Percentiles rank a stretch among this genome's conserved stretches.
phyloP scores from a whole-genome alignment of 2,888 invertebrate genomes.

The Embidobia sp. region DNA sequence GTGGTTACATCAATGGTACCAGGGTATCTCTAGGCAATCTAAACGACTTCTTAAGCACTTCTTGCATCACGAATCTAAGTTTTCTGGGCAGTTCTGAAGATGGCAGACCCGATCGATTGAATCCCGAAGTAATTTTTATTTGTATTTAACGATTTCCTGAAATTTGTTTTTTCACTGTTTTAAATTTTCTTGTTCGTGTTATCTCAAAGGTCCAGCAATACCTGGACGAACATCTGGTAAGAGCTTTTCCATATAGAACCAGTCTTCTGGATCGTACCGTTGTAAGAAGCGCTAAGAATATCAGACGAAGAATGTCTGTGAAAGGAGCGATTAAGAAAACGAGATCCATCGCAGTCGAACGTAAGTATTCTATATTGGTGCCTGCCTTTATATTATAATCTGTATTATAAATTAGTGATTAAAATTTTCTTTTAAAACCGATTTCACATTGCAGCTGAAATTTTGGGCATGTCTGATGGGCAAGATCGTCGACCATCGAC shows the following conservation, averaged over 20 bases:
- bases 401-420: background rate
- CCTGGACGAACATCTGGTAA: constrained; percentile 91
- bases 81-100: constrained; percentile 97
- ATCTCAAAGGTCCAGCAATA: constrained; percentile 94
- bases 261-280: constrained; percentile 85
- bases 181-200: too few relatives aligned
- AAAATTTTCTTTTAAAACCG: too few relatives aligned
- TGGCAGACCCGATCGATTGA: constrained; percentile 89
- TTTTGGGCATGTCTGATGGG: constrained; percentile 89
- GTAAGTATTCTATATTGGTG: constrained; percentile 82
- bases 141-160: too few relatives aligned
- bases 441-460: constrained; percentile 84
- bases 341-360: constrained; percentile 94
- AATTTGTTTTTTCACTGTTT: too few relatives aligned
- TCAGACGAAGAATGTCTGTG: constrained; percentile 91
- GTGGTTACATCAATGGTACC: constrained; percentile 99
- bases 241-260: constrained; percentile 89
- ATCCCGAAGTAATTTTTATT: constrained; percentile 76
- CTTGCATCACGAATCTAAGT: constrained; percentile 98
- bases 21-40: constrained; percentile 97
- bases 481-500: constrained; percentile 83
- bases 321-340: constrained; percentile 97
- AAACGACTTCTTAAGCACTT: constrained; percentile 97
- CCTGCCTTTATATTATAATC: background rate
- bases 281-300: constrained; percentile 80